Percentiles rank a stretch among this genome's conserved stretches.
Conservation (phyloP, 2,888 invertebrate species). For the Rosalia funebris region DNA sequence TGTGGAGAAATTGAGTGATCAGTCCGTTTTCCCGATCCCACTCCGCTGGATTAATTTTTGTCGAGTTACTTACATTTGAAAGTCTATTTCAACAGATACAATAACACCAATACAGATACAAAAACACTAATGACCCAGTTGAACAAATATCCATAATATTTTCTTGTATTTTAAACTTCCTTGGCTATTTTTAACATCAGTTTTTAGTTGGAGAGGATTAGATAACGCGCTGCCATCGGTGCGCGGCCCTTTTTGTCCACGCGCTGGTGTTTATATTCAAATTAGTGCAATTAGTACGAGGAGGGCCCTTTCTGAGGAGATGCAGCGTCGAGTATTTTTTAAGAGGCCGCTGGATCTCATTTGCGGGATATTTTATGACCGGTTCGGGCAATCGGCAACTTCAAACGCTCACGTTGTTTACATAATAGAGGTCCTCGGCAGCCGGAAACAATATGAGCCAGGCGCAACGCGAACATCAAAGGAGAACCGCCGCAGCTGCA, state of each 20-base stretch:
- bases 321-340: constrained; percentile 8
- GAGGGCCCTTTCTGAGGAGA: constrained; percentile 20
- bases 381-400: constrained; percentile 65
- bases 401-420: constrained; percentile 75
- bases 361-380: constrained; percentile 64
- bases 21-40: too few relatives aligned
- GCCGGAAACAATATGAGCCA: constrained; percentile 66
- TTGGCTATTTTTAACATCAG: too few relatives aligned
- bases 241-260: constrained; percentile 39
- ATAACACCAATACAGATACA: too few relatives aligned
- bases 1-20: too few relatives aligned
- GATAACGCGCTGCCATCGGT: constrained; percentile 23
- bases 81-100: too few relatives aligned
- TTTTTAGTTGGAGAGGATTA: too few relatives aligned
- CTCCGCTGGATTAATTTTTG: too few relatives aligned
- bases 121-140: too few relatives aligned
- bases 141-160: too few relatives aligned
- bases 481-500: constrained; percentile 59
- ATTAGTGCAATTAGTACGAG: constrained; percentile 53
- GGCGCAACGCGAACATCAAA: constrained; percentile 63
- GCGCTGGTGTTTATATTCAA: constrained; percentile 53
- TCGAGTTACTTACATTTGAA: too few relatives aligned
- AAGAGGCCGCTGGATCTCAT: constrained; percentile 46
- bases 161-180: too few relatives aligned
- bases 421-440: constrained; percentile 76